Base-by-base conservation (phyloP, 2,888 invertebrate genomes). In the Crematogaster levior region DNA sequence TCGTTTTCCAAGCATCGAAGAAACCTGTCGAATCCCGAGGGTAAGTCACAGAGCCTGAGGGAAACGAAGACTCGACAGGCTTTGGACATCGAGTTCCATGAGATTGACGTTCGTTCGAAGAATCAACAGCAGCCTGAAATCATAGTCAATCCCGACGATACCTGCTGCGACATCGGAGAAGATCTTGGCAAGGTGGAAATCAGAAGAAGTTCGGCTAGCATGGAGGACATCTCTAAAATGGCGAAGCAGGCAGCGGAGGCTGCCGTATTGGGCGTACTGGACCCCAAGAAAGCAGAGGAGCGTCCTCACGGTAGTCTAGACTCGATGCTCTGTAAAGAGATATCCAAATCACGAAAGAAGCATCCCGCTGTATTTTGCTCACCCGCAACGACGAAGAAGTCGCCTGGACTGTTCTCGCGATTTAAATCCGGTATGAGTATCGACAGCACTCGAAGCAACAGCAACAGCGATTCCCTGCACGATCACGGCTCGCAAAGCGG, bases 171-270 rank as follows among this genome's bases (percentile, higher is more conserved):
- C 15, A 88, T 91, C 12, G 89, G 90, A 27, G 91, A 91, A 43
- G 90, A 90, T 37, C 86, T 91, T 18, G 92, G 91, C 1, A 94
- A 93, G 80, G 89, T 94, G 7, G 94, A 94, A 84, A 94, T 94
- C 24, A 88, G 94, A 56, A 88, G 94, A 34, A 94, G 94, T 77
- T 94, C 94, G 4, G 94, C 94, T 3, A 94, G 94, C 72, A 94
- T 94, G 94, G 94, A 94, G 79, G 94, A 94, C 74, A 94, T 94
- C 73, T 93, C 94, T 63, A 93, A 94, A 85, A 94, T 94, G 70
- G 91, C 93, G 9, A 94, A 94, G 68, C 93, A 93, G 65, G 90
- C 91, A 40, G 94, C 94, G 65, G 61, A 84, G 5, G 88, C 88
- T 10, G 37, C 37, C 1, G 81, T 92, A 10, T 73, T 93, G 21